Conservation (phyloP, 2,888 invertebrate genomes). For the Ceraclea dissimilis region DNA sequence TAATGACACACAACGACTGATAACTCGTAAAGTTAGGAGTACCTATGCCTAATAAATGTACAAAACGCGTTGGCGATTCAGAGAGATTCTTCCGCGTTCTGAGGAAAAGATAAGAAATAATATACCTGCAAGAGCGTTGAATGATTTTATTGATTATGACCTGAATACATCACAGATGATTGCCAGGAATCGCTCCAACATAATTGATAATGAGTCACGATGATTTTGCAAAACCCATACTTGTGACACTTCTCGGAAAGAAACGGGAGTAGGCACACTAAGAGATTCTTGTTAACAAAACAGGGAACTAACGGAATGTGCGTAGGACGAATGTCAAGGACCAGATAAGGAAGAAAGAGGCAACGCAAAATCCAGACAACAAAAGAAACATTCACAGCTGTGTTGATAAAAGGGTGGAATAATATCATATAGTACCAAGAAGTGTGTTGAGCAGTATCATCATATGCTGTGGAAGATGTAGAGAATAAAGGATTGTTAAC, state of each 20-base stretch:
- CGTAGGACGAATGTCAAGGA: not conserved
- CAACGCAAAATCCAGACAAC: not conserved
- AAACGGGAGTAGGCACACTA: not conserved
- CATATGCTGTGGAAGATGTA: no score
- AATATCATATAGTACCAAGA: no score
- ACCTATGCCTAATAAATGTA: no score
- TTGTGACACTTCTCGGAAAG: not conserved
- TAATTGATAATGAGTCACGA: not conserved
- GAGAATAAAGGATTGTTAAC: no score
- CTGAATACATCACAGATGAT: not conserved
- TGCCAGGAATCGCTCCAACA: not conserved
- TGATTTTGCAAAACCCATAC: not conserved
- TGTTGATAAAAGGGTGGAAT: not conserved
- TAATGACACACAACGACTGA: no score
- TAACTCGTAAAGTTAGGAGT: no score
- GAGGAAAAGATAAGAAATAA: no score
- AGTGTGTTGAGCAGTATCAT: no score
- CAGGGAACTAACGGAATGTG: not conserved
- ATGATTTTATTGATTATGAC: not conserved
- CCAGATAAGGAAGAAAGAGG: not conserved
- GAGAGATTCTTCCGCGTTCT: no score
- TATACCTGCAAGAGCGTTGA: no score
- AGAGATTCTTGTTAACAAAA: no score
- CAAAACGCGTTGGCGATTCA: no score
- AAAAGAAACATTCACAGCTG: not conserved